Base-by-base conservation (phyloP, 2,797 vertebrate species). In the Brachymystax lenok region DNA sequence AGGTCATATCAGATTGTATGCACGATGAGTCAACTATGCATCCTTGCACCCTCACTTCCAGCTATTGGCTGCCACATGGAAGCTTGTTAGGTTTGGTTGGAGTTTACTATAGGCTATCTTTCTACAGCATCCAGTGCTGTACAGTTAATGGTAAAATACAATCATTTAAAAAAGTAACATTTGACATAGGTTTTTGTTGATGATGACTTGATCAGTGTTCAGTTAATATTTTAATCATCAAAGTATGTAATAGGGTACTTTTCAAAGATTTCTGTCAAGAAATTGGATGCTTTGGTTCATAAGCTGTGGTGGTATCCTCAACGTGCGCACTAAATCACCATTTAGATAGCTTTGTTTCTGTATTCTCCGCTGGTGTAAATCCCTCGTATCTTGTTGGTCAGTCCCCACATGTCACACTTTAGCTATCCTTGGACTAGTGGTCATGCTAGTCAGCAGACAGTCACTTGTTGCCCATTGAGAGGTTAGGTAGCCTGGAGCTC, bases 1-100 rank as follows among this genome's bases (percentile, higher is more conserved):
- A 66, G 59, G 73, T 66, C 73, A 74, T n/a, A 63, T 74, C 59
- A 74, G 35, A 74, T 27, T 66, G 21, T 28, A 67, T 27, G 61
- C 61, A 64, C 17, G 24, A 63, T 17, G 10, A 67, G n/a, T 63
- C 61, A 63, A 21, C 61, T 27, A n/a, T 24, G 5, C 59, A 63
- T 33, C 67, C 67, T 24, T 67, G 30, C 24, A 75, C 61, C 35
- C 74, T 59, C 66, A 69, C 40, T 28, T 54, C 59, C 50, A 6
- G 71, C 56, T 54, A 10, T 19, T 19, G 30, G 67, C 35, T 46
- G 35, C 19, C 19, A 19, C 35, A 7, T n/a, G 35, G 35, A 69
- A 35, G 7, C 68, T 69, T 46, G 35, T 50, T 68, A 68, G 66
- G 28, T 68, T 21, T 35, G 35, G 14, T 69, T 19, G 21, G 19